Percentiles rank a stretch among this genome's conserved stretches.
Evolutionary conservation across 2,113 vertebrate species (phyloP).

Genomic region (Corythoichthys intestinalis): DNA sequence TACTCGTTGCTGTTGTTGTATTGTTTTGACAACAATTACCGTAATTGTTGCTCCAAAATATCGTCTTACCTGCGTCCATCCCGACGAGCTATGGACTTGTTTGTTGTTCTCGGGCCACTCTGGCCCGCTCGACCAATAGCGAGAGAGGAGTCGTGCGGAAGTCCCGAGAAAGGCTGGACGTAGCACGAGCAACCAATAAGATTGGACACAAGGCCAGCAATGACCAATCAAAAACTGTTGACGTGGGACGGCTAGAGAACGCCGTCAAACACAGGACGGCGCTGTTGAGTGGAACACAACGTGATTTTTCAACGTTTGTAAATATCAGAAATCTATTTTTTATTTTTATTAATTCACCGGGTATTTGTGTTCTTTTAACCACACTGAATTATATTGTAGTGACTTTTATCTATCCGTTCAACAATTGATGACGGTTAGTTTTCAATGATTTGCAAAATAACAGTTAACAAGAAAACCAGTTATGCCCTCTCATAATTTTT

Average conservation of each 20-base stretch:
- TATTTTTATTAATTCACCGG: background rate
- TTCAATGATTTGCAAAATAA: too few relatives aligned
- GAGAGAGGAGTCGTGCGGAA: conserved; percentile 24
- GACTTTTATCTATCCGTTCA: too few relatives aligned
- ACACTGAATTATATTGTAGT: too few relatives aligned
- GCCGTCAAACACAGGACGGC: background rate
- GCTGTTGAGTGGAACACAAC: background rate
- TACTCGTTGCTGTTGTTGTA: background rate
- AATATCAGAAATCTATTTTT: background rate
- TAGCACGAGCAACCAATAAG: conserved; percentile 11
- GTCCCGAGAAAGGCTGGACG: conserved; percentile 27
- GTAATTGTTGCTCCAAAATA: conserved; percentile 15
- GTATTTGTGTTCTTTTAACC: background rate
- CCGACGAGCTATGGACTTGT: conserved; percentile 74
- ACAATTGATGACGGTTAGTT: too few relatives aligned
- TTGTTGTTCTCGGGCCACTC: conserved; percentile 57
- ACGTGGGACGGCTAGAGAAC: background rate
- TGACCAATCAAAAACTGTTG: conserved; percentile 26
- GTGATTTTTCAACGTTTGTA: background rate
- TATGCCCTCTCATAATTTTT: too few relatives aligned
- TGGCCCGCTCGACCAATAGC: conserved; percentile 51
- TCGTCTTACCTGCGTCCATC: conserved; percentile 78
- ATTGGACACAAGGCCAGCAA: background rate
- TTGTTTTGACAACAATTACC: conserved; percentile 3
- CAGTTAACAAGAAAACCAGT: too few relatives aligned